These are phyloP conservation scores for Meghimatium bilineatum DNA, from an alignment of 2,888 invertebrate species.

Conservation along the genomic window DNA sequence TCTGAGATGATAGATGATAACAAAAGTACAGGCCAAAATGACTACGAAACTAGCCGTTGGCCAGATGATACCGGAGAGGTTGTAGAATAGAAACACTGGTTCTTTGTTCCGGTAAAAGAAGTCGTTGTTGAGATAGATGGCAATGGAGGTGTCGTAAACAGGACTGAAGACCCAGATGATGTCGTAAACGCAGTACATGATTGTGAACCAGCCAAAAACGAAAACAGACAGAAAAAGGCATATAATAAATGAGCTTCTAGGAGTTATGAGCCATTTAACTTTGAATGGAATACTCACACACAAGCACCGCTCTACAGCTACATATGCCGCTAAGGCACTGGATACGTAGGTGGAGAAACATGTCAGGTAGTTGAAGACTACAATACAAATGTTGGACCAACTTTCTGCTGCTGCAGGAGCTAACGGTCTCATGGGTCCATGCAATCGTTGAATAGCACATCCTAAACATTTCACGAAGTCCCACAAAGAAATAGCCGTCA, in stretches of 20 bases:
- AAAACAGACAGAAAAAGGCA: background rate
- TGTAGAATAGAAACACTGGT: constrained; percentile 23
- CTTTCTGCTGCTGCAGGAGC: background rate
- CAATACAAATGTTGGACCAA: constrained; percentile 14
- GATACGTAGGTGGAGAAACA: constrained; percentile 14
- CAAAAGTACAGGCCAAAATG: background rate
- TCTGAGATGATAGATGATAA: constrained; percentile 19
- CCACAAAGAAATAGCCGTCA: constrained; percentile 27
- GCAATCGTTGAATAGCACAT: constrained; percentile 3
- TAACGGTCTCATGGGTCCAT: constrained; percentile 10
- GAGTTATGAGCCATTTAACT: constrained; percentile 32
- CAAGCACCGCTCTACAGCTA: constrained; percentile 29
- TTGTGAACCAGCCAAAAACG: constrained; percentile 23
- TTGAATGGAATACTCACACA: constrained; percentile 41
- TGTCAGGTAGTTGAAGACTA: background rate
- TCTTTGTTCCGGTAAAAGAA: constrained; percentile 24
- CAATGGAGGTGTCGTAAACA: constrained; percentile 5
- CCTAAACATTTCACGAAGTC: constrained; percentile 25
- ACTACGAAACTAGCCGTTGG: constrained; percentile 19
- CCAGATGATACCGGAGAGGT: constrained; percentile 7
- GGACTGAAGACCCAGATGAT: constrained; percentile 10
- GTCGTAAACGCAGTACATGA: constrained; percentile 23
- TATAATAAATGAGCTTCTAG: constrained; percentile 7
- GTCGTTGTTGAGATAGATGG: constrained; percentile 9
- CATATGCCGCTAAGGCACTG: constrained; percentile 28